These are phyloP conservation scores for Teinopalpus imperialis DNA, from an alignment of 2,888 invertebrate genomes.

Conservation along the genomic window DNA sequence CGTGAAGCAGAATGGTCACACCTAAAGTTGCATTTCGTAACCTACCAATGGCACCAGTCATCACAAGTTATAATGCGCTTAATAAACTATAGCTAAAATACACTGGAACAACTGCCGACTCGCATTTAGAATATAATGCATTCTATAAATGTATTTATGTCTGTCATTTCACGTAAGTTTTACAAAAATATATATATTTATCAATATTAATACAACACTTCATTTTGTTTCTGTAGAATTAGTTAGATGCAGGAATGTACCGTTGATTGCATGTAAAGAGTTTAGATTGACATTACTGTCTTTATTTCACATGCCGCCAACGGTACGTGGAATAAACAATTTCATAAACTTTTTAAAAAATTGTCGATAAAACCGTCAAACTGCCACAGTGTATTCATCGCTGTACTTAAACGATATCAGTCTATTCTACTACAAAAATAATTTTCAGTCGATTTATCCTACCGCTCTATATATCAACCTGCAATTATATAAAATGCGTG, in stretches of 20 bases:
- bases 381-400: conserved; percentile 34
- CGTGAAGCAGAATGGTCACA: conserved; percentile 61
- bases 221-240: conserved; percentile 11
- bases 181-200: conserved; percentile 24
- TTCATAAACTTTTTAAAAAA: background rate
- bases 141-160: conserved; percentile 6
- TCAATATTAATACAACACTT: conserved; percentile 10
- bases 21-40: conserved; percentile 67
- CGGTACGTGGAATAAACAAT: conserved; percentile 1
- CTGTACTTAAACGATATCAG: conserved; percentile 73
- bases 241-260: conserved; percentile 1
- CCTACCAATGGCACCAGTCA: conserved; percentile 81
- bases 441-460: conserved; percentile 79
- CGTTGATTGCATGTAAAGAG: background rate
- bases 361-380: conserved; percentile 7
- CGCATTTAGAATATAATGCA: conserved; percentile 10
- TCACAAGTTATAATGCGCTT: conserved; percentile 80
- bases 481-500: conserved; percentile 64
- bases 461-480: conserved; percentile 60
- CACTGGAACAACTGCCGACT: conserved; percentile 28
- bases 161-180: conserved; percentile 5
- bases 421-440: conserved; percentile 82
- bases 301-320: too few species aligned
- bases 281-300: too few species aligned
- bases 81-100: conserved; percentile 38